Percentiles rank a stretch among this genome's conserved stretches.
Evolutionary conservation across 1,140 invertebrate species (phyloP).

Genomic region (Halesus radiatus): DNA sequence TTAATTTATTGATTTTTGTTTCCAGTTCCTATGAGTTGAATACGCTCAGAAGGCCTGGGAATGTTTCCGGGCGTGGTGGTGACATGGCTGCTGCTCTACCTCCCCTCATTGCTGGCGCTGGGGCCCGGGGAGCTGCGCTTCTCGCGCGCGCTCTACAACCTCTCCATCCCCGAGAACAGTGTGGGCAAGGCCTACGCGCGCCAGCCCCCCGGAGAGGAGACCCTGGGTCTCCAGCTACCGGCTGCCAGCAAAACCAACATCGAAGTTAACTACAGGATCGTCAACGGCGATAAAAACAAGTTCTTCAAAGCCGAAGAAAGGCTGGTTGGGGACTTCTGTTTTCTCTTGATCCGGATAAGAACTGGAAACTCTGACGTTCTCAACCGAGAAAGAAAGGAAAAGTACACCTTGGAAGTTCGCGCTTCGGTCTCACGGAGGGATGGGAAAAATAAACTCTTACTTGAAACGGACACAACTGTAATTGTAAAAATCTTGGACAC

Average conservation of each 20-base stretch:
- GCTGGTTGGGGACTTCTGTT: constrained; percentile 90
- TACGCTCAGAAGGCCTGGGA: constrained; percentile 46
- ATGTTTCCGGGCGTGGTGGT: constrained; percentile 54
- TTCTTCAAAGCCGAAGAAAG: constrained; percentile 90
- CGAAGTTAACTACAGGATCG: constrained; percentile 82
- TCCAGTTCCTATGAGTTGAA: constrained; percentile 57
- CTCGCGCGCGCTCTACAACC: constrained; percentile 83
- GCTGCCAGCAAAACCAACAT: constrained; percentile 56
- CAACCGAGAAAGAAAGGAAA: constrained; percentile 87
- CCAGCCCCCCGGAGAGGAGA: constrained; percentile 67
- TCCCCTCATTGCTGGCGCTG: constrained; percentile 26
- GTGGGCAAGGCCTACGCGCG: constrained; percentile 82
- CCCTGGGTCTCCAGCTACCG: constrained; percentile 65
- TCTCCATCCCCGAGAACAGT: constrained; percentile 90
- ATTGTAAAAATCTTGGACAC: constrained; percentile 83
- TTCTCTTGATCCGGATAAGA: constrained; percentile 84
- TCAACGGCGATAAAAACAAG: constrained; percentile 82
- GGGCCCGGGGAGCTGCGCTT: constrained; percentile 67
- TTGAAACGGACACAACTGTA: constrained; percentile 79
- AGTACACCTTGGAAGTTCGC: constrained; percentile 84
- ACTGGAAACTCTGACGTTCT: constrained; percentile 82
- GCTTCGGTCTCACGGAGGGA: constrained; percentile 70
- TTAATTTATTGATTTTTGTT: constrained; percentile 13
- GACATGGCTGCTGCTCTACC: constrained; percentile 50
- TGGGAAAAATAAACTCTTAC: constrained; percentile 69